These are phyloP conservation scores for Drosophila ezoana DNA, from an alignment of 2,888 invertebrate genomes.

Conservation along the genomic window DNA sequence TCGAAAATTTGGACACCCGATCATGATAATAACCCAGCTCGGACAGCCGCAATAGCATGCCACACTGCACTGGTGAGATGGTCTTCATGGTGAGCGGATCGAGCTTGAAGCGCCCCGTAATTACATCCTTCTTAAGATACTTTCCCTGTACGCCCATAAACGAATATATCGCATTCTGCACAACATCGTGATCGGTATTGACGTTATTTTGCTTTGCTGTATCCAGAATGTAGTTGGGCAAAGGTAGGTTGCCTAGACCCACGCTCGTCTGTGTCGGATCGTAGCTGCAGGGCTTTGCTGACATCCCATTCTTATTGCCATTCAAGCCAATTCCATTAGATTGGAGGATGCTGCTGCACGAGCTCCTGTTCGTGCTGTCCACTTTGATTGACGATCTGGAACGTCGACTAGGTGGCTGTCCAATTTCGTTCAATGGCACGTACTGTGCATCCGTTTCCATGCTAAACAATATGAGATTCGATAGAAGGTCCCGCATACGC, in stretches of 20 bases:
- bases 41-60: constrained; percentile 90
- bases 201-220: constrained; percentile 8
- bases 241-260: constrained; percentile 2
- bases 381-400: background rate
- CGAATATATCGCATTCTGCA: constrained; percentile 92
- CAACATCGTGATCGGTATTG: constrained; percentile 84
- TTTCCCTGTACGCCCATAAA: constrained; percentile 95
- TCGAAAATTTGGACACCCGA: constrained; percentile 91
- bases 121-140: constrained; percentile 88
- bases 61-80: constrained; percentile 87
- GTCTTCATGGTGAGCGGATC: constrained; percentile 86
- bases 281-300: constrained; percentile 17
- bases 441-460: constrained; percentile 23
- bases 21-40: constrained; percentile 94
- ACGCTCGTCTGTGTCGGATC: constrained; percentile 27
- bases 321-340: background rate
- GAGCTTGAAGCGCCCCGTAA: constrained; percentile 87
- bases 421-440: background rate
- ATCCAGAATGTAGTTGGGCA: constrained; percentile 28
- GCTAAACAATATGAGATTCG: constrained; percentile 33
- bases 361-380: background rate
- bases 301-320: background rate
- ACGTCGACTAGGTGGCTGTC: background rate
- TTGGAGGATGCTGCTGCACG: background rate
- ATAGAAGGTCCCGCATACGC: constrained; percentile 25